Evolutionary conservation across 2,888 invertebrate genomes (phyloP), one percentile per base, ranked within the genome.

Genomic region (Blera fallax): DNA sequence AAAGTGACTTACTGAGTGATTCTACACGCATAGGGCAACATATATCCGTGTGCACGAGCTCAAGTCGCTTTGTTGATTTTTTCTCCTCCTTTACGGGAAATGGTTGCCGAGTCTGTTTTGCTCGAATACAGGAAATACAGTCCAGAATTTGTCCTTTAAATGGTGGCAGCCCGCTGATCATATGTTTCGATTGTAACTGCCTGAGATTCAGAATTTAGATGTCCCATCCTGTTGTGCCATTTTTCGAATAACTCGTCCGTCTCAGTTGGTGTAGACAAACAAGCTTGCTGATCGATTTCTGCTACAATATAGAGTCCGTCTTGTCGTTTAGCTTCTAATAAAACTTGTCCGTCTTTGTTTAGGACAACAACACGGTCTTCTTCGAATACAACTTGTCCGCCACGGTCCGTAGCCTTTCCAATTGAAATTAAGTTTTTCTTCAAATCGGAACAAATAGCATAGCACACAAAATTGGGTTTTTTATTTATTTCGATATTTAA

Each of bases 401-500:
- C 34, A 34, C 8, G 34, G 34, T 34, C 10, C 10, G 34, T 34
- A 34, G 34, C 34, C 34, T 34, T 34, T 34, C 2, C 2, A 34
- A 62, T 62, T 6, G 27, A 62, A 43, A 62, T 62, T 5, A 62
- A n/a, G 27, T 62, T 62, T 29, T 62, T 29, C 27, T 62, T 29
- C 10, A 43, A 29, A 18, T 29, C 24, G 40, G 40, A 40, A 18
- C 21, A 62, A 62, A 62, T 14, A 56, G 34, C 56, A 7, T 34
- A 34, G 14, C 6, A 34, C 10, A 32, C 3, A 18, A 58, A 34
- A 5, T 43, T 10, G 24, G 2, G 11, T 4, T 43, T 24, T 40
- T 16, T 16, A 43, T 62, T 43, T 37, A 37, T 21, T 37, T 16
- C 24, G 58, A 11, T 58, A n/a, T 62, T 45, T 5, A 27, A 6